Evolutionary conservation across 2,888 invertebrate species (phyloP).

Genomic region (Ormyrus nitidulus): DNA sequence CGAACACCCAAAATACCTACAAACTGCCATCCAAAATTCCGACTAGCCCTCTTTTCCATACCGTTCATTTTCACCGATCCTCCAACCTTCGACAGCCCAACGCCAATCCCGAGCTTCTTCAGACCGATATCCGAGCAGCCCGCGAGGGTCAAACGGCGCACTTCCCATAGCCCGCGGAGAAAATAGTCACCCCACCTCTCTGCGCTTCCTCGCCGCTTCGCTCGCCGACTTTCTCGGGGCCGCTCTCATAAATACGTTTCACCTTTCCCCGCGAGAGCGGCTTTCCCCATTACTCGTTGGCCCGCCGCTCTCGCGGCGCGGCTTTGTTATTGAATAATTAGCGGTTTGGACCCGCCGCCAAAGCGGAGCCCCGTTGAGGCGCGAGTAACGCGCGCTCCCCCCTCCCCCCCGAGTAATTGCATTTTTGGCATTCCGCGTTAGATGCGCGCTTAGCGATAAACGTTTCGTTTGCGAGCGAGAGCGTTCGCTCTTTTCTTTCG

Average conservation of each 20-base stretch:
- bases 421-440: too few relatives aligned
- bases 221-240: background rate
- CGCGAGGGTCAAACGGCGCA: too few relatives aligned
- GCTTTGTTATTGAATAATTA: constrained; percentile 24
- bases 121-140: too few relatives aligned
- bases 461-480: too few relatives aligned
- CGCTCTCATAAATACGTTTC: constrained; percentile 36
- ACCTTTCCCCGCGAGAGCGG: constrained; percentile 28
- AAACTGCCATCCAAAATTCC: too few relatives aligned
- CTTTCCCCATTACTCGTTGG: constrained; percentile 18
- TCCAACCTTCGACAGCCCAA: too few relatives aligned
- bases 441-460: too few relatives aligned
- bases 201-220: background rate
- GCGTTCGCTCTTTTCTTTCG: too few relatives aligned
- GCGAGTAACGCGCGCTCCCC: background rate
- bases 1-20: too few relatives aligned
- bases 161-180: background rate
- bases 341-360: constrained; percentile 11
- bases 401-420: background rate
- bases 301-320: background rate
- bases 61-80: too few relatives aligned
- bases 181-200: background rate
- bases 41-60: too few relatives aligned
- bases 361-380: background rate
- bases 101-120: too few relatives aligned